Evolutionary conservation across 2,113 vertebrate genomes (phyloP), one percentile per base, ranked within the genome.

Genomic region (Equus przewalskii): DNA sequence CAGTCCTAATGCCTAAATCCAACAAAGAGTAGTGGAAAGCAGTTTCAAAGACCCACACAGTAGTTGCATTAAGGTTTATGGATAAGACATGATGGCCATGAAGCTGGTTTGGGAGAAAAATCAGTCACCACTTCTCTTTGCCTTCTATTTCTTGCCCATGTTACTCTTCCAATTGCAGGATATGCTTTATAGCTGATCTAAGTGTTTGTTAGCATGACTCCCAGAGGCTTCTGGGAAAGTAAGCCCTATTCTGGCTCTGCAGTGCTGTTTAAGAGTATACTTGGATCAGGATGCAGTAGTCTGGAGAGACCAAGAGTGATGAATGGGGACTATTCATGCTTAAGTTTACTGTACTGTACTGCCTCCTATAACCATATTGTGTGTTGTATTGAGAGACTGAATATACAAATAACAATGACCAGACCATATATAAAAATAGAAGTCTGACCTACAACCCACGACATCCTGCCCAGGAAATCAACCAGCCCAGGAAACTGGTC

Each of bases 371-470:
- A 69, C 19, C 15, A 78, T 46, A 49, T 7, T 44, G 5, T 69
- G 11, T 58, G n/a, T 69, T 82, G 16, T 56, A 79, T 2, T 80
- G 62, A 94, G 54, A 91, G 22, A 70, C 3, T 67, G 16, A 64
- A n/a, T 46, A 72, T 86, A 46, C 56, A 86, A 78, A 70, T 30
- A 95, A 67, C 22, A 86, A 72, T 65, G 44, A 56, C 13, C 24
- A 93, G 14, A 95, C 11, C 33, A 79, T 28, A 46, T 49, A 60
- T 26, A 70, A 84, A 93, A 96, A 84, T 14, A 93, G 36, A 93
- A 84, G 14, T 82, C 67, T 69, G 24, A 83, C 9, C 65, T 44
- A 89, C 14, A 62, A 72, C 21, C 30, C 69, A 1, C 41, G 76
- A 85, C 11, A 62, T 28, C 11, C 24, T 62, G 24, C 14, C 44